These are phyloP conservation scores for Sakesphorus luctuosus DNA, from an alignment of 2,113 vertebrate species.

Conservation along the genomic window DNA sequence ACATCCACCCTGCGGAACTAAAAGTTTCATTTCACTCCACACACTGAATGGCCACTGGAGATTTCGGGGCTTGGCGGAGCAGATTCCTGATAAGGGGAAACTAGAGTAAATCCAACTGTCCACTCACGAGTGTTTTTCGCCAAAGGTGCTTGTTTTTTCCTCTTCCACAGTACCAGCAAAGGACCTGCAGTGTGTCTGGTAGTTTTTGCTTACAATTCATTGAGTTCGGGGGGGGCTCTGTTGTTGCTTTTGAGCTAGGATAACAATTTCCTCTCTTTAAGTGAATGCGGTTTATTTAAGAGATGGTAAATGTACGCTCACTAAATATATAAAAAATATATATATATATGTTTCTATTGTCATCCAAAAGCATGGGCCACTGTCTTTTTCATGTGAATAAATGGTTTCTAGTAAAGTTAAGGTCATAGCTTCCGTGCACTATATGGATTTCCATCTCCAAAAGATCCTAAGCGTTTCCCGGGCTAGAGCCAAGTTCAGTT, in stretches of 20 bases:
- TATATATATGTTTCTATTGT: slow-evolving; percentile 66
- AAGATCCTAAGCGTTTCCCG: slow-evolving; percentile 20
- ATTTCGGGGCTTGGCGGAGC: slow-evolving; percentile 77
- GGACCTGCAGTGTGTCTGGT: slow-evolving; percentile 71
- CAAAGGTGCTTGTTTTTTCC: slow-evolving; percentile 70
- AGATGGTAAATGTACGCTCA: slow-evolving; percentile 75
- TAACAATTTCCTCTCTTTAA: slow-evolving; percentile 46
- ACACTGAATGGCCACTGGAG: slow-evolving; percentile 77
- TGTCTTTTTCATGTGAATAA: slow-evolving; percentile 82
- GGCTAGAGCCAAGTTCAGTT: not conserved
- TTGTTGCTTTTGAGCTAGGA: slow-evolving; percentile 63
- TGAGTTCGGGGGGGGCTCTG: slow-evolving; percentile 54
- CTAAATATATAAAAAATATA: slow-evolving; percentile 55
- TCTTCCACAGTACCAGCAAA: slow-evolving; percentile 47
- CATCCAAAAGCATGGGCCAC: slow-evolving; percentile 69
- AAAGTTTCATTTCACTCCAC: slow-evolving; percentile 71
- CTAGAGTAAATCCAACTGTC: slow-evolving; percentile 76
- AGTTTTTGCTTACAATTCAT: slow-evolving; percentile 69
- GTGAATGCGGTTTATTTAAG: slow-evolving; percentile 77
- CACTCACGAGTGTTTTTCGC: slow-evolving; percentile 73
- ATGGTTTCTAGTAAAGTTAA: slow-evolving; percentile 80
- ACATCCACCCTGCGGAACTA: slow-evolving; percentile 76
- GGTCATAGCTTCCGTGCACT: slow-evolving; percentile 74
- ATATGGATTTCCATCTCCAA: slow-evolving; percentile 68
- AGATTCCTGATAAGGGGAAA: slow-evolving; percentile 78